Base-by-base conservation (phyloP, 2,113 vertebrate species). In the Pica pica region DNA sequence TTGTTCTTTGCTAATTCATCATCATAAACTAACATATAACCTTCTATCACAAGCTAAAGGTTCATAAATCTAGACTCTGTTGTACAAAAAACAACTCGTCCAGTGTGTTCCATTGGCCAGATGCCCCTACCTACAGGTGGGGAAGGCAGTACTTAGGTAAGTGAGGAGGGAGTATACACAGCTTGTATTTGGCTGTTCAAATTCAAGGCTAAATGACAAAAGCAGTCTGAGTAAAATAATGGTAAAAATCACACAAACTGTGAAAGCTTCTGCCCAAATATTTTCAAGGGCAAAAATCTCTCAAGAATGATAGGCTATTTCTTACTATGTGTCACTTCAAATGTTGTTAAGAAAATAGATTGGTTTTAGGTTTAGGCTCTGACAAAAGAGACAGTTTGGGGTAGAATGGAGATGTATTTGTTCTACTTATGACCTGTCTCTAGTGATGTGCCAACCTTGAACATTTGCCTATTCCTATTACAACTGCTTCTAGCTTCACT, bases 261-360 rank as follows among this genome's bases (percentile, higher is more conserved):
- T 46, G 83, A 77, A 63, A 90, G 41, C 50, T 90, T 80, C 68
- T 47, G 49, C 37, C 53, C 49, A 86, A 79, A 73, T 80, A 76
- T 68, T 90, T 95, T 75, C 86, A 96, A 89, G 89, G 79, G 20
- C 76, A 92, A 84, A 91, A 70, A 65, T 86, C n/a, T 77, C 46
- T 83, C 31, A 83, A 30, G 87, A 87, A 41, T 27, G 23, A 82
- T 88, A 55, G 39, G 39, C 10, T 42, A 75, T 64, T 93, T 55
- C n/a, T 47, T 78, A 33, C 26, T 70, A 63, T 35, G 37, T 75
- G 33, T 75, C 87, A 84, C 28, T 93, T 89, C 49, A 89, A 63
- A 74, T 77, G 14, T 55, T 90, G 46, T 70, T 85, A 87, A 84
- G 89, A 57, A 81, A 93, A 89, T 9, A 46, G 28, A 87, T 20